Conservation (phyloP, 2,113 vertebrate genomes). For the Morone chrysops region DNA sequence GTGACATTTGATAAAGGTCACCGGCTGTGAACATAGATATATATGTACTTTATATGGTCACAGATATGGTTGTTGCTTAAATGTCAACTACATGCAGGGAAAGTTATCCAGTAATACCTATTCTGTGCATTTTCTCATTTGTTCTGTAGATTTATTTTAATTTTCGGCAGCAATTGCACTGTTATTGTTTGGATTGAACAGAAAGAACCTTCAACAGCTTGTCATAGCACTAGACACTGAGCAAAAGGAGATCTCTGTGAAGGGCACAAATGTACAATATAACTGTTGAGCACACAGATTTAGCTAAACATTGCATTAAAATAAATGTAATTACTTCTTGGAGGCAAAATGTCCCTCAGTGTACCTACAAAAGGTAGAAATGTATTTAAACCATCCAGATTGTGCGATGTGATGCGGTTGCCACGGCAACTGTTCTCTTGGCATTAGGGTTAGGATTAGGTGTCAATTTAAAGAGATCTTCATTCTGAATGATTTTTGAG, state of each 20-base stretch:
- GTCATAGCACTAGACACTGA: not conserved
- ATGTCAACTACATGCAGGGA: not conserved
- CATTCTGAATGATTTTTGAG: constrained; percentile 1
- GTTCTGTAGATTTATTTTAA: not conserved
- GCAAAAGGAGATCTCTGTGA: not conserved
- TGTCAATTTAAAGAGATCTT: not conserved
- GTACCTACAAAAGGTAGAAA: not conserved
- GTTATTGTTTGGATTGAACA: not conserved
- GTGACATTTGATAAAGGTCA: not conserved
- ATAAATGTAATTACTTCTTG: not conserved
- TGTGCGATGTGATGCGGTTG: not conserved
- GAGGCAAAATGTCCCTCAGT: not conserved
- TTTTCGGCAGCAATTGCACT: not conserved
- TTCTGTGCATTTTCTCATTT: not conserved
- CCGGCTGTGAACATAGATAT: not conserved
- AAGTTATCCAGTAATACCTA: not conserved
- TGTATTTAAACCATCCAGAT: constrained; percentile 1
- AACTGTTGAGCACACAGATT: not conserved
- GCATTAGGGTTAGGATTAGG: constrained; percentile 1
- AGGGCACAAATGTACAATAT: not conserved
- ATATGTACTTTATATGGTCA: not conserved
- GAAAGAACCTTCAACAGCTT: not conserved
- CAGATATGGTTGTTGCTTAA: not conserved
- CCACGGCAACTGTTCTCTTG: not conserved
- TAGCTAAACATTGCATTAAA: not conserved